These are phyloP conservation scores for Pollenia labialis DNA, from an alignment of 2,888 invertebrate genomes.

Conservation along the genomic window DNA sequence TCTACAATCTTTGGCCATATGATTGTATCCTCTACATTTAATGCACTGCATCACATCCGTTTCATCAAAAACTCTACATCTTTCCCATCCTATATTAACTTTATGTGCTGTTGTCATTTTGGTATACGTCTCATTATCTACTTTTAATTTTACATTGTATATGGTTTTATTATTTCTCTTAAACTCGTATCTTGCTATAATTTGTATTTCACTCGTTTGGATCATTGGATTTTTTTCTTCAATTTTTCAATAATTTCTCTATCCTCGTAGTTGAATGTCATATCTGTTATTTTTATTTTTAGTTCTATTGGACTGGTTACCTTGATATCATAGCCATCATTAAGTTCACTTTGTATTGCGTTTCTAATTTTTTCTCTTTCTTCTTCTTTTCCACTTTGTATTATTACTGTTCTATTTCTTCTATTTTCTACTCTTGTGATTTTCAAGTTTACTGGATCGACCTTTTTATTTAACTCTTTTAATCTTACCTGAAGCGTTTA, in stretches of 20 bases:
- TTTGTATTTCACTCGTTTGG: not conserved
- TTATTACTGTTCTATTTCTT: not conserved
- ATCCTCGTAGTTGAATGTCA: not conserved
- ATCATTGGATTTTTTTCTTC: not conserved
- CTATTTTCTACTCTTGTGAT: not conserved
- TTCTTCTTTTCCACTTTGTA: not conserved
- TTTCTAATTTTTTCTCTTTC: not conserved
- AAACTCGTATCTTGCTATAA: not conserved
- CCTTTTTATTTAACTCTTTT: not conserved
- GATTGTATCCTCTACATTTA: conserved; percentile 12
- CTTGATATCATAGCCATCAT: not conserved
- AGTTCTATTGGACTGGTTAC: not conserved
- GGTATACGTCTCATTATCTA: conserved; percentile 3
- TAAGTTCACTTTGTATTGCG: not conserved
- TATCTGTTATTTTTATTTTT: not conserved
- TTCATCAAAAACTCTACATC: conserved; percentile 15
- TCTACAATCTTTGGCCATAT: not conserved
- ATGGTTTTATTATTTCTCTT: conserved; percentile 14
- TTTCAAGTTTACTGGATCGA: conserved; percentile 7
- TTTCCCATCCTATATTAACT: conserved; percentile 35
- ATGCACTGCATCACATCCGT: not conserved
- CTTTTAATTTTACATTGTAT: conserved; percentile 8
- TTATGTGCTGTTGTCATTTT: not conserved
- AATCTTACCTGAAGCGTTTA: too few relatives aligned
- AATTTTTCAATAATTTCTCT: not conserved